Evolutionary conservation across 2,888 invertebrate genomes (phyloP).

Genomic region (Lithophane ornitopus): DNA sequence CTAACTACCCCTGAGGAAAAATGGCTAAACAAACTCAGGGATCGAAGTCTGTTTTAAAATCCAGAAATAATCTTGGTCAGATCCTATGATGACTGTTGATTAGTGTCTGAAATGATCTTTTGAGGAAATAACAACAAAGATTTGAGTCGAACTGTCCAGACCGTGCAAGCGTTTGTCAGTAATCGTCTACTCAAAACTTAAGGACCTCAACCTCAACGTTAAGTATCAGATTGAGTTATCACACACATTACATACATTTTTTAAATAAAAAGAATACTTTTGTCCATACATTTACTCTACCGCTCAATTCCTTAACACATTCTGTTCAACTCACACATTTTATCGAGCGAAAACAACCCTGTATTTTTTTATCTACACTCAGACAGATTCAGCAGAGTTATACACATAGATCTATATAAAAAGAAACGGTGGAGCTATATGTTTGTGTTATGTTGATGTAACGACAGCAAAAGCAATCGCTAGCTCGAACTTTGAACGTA

Average conservation of each 20-base stretch:
- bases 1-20: neutral
- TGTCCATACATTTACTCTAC: neutral
- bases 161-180: neutral
- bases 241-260: neutral
- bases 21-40: too few species aligned
- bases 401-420: slow-evolving; percentile 6
- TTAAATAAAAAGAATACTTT: neutral
- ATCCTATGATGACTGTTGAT: neutral
- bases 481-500: slow-evolving; percentile 48
- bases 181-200: neutral
- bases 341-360: neutral
- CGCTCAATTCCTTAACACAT: neutral
- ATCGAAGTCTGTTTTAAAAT: neutral
- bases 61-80: neutral
- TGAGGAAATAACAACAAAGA: neutral
- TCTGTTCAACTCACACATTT: neutral
- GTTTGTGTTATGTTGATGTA: slow-evolving; percentile 39
- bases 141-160: neutral
- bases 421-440: slow-evolving; percentile 28
- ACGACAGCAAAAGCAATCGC: slow-evolving; percentile 54
- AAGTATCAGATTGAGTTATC: neutral
- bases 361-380: slow-evolving; percentile 2
- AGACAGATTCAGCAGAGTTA: neutral
- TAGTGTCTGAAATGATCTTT: neutral
- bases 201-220: neutral